Evolutionary conservation across 2,113 vertebrate genomes (phyloP), one percentile per base, ranked within the genome.

Genomic region (Pagrus major): DNA sequence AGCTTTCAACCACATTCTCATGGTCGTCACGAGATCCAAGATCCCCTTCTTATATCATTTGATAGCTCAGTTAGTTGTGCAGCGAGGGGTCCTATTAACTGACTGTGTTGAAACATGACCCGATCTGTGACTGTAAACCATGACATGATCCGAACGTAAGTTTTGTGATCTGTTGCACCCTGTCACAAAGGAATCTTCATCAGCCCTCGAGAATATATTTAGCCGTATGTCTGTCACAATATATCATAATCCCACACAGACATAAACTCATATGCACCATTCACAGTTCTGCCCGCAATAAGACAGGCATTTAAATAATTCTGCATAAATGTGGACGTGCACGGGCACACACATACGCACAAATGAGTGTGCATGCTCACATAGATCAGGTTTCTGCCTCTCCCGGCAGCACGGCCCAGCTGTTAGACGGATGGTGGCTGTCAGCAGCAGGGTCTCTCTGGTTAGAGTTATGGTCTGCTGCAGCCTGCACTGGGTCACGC

Each of bases 381-480:
- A n/a, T 5, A 61, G 6, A 72, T 81, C 63, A 42, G 35, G 37
- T 23, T 12, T 12, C 52, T 77, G 49, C 41, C 67, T 69, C 69
- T 68, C 14, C 39, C 60, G 56, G 71, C 65, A 61, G 49, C 69
- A 12, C 69, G 60, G 71, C 71, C 71, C 54, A 71, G 68, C 35
- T 79, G 85, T 65, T 11, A 83, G 85, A 89, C 47, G 83, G 84
- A 92, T 88, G 88, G 88, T 31, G 47, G 72, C 73, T 85, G 89
- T 88, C 88, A 85, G 37, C 5, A 42, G 23, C 70, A 44, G 35
- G 66, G 78, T 78, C 75, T 78, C 60, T 84, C 60, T 73, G 66
- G 66, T 86, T 63, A 85, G 88, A 90, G 70, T 90, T 78, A 89
- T 86, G 83, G 85, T 84, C 85, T 56, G 68, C 78, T 46, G 58